Conservation (phyloP, 2,888 invertebrate genomes). For the Drosophila cognata region DNA sequence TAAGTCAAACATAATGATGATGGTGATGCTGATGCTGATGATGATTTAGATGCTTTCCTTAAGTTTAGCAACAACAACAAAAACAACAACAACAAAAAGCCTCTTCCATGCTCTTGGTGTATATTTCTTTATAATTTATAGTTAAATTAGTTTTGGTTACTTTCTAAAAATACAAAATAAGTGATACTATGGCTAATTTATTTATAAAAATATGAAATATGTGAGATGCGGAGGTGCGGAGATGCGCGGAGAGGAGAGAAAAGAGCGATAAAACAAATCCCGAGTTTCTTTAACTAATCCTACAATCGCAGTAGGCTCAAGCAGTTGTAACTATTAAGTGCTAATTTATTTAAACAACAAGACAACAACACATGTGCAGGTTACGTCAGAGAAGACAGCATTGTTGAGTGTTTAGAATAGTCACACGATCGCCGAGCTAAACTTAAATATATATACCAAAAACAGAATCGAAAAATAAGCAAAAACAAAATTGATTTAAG, state of each 20-base stretch:
- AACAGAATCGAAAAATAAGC: slow-evolving; percentile 4
- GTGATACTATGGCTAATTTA: slow-evolving; percentile 84
- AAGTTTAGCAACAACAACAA: slow-evolving; percentile 46
- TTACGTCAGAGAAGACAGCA: slow-evolving; percentile 33
- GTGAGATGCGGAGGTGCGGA: background rate
- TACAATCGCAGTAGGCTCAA: slow-evolving; percentile 52
- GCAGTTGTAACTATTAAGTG: slow-evolving; percentile 71
- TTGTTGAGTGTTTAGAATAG: slow-evolving; percentile 16
- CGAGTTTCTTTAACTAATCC: slow-evolving; percentile 60
- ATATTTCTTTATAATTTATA: slow-evolving; percentile 69
- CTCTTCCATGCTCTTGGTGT: slow-evolving; percentile 74
- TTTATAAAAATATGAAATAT: slow-evolving; percentile 62
- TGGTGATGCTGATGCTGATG: background rate
- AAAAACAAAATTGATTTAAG: slow-evolving; percentile 5
- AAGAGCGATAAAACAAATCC: slow-evolving; percentile 12
- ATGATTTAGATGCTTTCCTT: slow-evolving; percentile 64
- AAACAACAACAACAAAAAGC: slow-evolving; percentile 38
- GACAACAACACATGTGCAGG: slow-evolving; percentile 34
- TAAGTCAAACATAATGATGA: slow-evolving; percentile 21
- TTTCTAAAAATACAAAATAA: slow-evolving; percentile 80
- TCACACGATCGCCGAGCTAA: slow-evolving; percentile 24
- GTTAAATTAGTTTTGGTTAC: slow-evolving; percentile 78
- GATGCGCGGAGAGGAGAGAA: background rate
- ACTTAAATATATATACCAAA: slow-evolving; percentile 32
- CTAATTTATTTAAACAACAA: slow-evolving; percentile 71